A percentile compares a stretch with the other conserved stretches of the same genome.
Evolutionary conservation across 2,797 vertebrate genomes (phyloP).

Genomic region (Myotis daubentonii): DNA sequence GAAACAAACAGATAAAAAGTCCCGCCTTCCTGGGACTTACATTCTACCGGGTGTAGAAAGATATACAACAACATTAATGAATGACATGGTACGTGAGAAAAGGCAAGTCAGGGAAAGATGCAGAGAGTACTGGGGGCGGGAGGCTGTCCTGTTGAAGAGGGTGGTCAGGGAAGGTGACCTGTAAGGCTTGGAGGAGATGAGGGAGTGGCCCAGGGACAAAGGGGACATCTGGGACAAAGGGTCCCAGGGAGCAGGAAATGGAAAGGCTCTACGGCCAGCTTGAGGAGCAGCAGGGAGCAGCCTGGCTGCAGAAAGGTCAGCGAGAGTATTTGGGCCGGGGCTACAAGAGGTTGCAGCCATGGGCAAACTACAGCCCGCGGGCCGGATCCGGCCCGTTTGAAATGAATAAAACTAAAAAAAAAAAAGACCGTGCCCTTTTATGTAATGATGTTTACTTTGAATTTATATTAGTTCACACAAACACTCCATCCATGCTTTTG

Average conservation of each 20-base stretch:
- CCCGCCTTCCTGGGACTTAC: neutral
- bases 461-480: too few species aligned
- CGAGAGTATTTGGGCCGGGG: neutral
- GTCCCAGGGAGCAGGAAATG: neutral
- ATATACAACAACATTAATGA: neutral
- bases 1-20: neutral
- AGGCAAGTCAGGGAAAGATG: neutral
- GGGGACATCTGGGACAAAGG: neutral
- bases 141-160: neutral
- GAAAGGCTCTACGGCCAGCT: neutral
- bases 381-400: too few species aligned
- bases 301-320: neutral
- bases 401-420: too few species aligned
- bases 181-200: neutral
- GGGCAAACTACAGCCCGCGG: too few species aligned
- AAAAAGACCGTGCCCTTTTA: too few species aligned
- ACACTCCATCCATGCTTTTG: too few species aligned
- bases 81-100: neutral
- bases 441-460: too few species aligned
- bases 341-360: neutral
- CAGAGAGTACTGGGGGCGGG: neutral
- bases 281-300: neutral
- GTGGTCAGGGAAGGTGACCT: neutral
- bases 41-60: neutral
- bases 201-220: neutral